These are phyloP conservation scores for Brenthis daphne DNA, from an alignment of 2,888 invertebrate genomes.

Conservation along the genomic window DNA sequence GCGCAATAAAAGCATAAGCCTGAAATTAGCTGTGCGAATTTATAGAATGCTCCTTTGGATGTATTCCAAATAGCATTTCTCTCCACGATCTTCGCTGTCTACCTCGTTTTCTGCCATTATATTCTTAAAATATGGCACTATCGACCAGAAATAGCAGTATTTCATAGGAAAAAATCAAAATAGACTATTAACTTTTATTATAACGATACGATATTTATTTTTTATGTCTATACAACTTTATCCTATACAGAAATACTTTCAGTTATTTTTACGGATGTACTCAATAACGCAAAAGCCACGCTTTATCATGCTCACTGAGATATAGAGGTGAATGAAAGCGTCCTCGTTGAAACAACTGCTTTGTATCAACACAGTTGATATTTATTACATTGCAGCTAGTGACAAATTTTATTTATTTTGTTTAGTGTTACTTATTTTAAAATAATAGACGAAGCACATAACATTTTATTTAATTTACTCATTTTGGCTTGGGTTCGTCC, in stretches of 20 bases:
- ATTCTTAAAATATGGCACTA: constrained; percentile 11
- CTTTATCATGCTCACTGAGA: constrained; percentile 22
- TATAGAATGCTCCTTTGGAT: constrained; percentile 31
- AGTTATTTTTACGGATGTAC: constrained; percentile 17
- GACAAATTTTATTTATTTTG: constrained; percentile 8
- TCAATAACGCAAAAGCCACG: constrained; percentile 20
- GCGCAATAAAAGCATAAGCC: constrained; percentile 21
- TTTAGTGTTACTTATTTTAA: background rate
- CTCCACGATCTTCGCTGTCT: constrained; percentile 26
- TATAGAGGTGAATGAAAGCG: constrained; percentile 29
- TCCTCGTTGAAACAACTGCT: constrained; percentile 29
- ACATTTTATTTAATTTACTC: background rate
- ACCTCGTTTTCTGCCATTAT: constrained; percentile 25
- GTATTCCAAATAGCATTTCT: constrained; percentile 33
- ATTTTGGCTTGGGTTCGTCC: too few species aligned
- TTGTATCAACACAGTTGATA: constrained; percentile 30
- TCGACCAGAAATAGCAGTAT: background rate
- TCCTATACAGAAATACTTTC: background rate
- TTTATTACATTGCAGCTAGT: constrained; percentile 23
- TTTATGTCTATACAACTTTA: too few species aligned
- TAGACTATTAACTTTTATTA: background rate
- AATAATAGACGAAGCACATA: background rate
- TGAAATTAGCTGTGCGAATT: constrained; percentile 30
- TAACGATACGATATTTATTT: too few species aligned
- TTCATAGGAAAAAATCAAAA: background rate